phyloP scores from a whole-genome alignment of 2,797 vertebrate species.

The Clamator glandarius region DNA sequence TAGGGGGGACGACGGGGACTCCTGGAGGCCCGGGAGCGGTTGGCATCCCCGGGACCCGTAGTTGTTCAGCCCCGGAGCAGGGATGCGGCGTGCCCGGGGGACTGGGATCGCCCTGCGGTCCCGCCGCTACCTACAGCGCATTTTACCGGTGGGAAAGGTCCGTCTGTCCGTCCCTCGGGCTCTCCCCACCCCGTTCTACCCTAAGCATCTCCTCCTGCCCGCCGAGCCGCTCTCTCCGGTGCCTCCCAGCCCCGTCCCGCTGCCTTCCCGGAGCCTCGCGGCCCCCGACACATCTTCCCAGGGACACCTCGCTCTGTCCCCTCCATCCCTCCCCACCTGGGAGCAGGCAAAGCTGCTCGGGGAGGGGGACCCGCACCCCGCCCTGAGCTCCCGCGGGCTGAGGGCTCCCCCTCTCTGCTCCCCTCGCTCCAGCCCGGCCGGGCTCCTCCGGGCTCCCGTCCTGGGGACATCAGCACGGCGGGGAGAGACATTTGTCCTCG shows the following conservation, averaged over 20 bases:
- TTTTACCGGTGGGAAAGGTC: background rate
- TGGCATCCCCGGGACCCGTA: background rate
- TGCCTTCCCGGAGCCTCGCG: background rate
- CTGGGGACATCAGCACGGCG: background rate
- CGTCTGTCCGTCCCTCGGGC: background rate
- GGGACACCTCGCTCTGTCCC: background rate
- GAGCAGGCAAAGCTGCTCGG: background rate
- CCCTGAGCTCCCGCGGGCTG: background rate
- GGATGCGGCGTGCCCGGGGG: background rate
- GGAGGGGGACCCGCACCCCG: background rate
- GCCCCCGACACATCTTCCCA: too few species aligned
- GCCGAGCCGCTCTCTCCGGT: background rate
- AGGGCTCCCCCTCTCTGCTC: constrained; percentile 65
- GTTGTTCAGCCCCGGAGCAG: background rate
- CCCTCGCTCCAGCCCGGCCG: background rate
- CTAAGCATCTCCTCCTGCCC: background rate
- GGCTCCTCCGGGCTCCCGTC: too few species aligned
- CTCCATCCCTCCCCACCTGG: background rate
- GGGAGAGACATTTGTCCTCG: background rate
- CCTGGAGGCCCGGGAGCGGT: background rate
- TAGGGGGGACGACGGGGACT: too few species aligned
- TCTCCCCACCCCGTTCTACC: background rate
- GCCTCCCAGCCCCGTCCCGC: background rate
- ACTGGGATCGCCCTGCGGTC: background rate
- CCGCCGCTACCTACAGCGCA: background rate